Evolutionary conservation across 2,113 vertebrate genomes (phyloP).

Genomic region (Cinclus mexicanus): DNA sequence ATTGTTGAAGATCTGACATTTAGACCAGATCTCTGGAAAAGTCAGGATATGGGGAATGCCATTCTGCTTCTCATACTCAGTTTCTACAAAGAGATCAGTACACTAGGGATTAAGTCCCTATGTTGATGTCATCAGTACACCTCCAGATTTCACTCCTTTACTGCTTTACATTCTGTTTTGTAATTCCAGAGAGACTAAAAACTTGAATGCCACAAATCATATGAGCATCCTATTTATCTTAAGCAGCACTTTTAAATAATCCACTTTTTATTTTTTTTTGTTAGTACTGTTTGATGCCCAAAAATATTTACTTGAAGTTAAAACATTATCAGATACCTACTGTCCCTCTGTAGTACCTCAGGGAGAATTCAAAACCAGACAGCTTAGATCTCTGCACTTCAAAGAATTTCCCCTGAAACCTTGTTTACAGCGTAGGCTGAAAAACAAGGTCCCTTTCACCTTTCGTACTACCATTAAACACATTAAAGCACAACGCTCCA

Average conservation of each 20-base stretch:
- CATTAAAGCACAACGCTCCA: slow-evolving; percentile 64
- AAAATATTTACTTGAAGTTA: slow-evolving; percentile 69
- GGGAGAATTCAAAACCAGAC: slow-evolving; percentile 52
- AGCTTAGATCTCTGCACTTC: slow-evolving; percentile 76
- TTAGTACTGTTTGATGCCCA: slow-evolving; percentile 70
- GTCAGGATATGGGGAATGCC: neutral
- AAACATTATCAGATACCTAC: slow-evolving; percentile 72
- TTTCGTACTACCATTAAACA: slow-evolving; percentile 67
- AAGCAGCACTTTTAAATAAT: slow-evolving; percentile 61
- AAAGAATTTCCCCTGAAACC: slow-evolving; percentile 76
- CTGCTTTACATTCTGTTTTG: neutral
- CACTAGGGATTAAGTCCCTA: neutral
- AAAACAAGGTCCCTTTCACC: slow-evolving; percentile 65
- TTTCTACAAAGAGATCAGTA: neutral
- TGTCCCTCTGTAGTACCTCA: slow-evolving; percentile 69
- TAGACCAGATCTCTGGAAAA: neutral
- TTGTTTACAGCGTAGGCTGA: slow-evolving; percentile 72
- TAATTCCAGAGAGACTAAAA: slow-evolving; percentile 30
- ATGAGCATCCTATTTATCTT: slow-evolving; percentile 38
- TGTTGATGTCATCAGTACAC: neutral
- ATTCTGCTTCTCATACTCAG: neutral
- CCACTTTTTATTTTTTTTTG: slow-evolving; percentile 47
- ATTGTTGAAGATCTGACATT: neutral
- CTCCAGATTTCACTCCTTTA: neutral
- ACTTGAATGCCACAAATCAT: slow-evolving; percentile 7